These are phyloP conservation scores for Chloroclystis v-ata DNA, from an alignment of 2,888 invertebrate species.

Conservation along the genomic window DNA sequence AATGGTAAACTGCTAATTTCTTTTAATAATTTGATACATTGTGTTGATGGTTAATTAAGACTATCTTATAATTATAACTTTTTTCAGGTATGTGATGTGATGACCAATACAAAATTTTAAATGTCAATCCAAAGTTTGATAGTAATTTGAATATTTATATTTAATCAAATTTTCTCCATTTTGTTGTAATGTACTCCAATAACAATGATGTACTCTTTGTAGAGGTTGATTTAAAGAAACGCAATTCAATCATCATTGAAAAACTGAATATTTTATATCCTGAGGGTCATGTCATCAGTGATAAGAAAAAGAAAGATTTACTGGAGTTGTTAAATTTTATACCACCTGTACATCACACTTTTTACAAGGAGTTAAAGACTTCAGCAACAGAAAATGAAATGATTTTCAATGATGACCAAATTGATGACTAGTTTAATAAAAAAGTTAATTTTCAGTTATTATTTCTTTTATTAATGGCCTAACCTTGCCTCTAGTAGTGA, in stretches of 20 bases:
- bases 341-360: slow-evolving; percentile 14
- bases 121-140: too few relatives aligned
- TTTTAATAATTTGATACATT: too few relatives aligned
- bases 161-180: too few relatives aligned
- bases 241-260: slow-evolving; percentile 1
- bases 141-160: too few relatives aligned
- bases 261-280: slow-evolving; percentile 9
- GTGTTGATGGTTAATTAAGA: too few relatives aligned
- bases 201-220: slow-evolving; percentile 9
- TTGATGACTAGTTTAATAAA: slow-evolving; percentile 2
- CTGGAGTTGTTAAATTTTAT: slow-evolving; percentile 13
- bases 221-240: slow-evolving; percentile 12
- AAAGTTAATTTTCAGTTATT: neutral
- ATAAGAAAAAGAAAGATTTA: slow-evolving; percentile 17
- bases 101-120: too few relatives aligned
- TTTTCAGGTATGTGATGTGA: too few relatives aligned
- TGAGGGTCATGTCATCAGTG: slow-evolving; percentile 9
- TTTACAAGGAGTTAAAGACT: slow-evolving; percentile 8
- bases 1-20: slow-evolving; percentile 15
- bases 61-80: too few relatives aligned
- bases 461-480: neutral
- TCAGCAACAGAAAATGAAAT: slow-evolving; percentile 3
- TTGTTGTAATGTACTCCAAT: too few relatives aligned
- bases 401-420: slow-evolving; percentile 4
- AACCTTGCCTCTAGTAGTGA: neutral